phyloP scores from a whole-genome alignment of 2,113 vertebrate species.

The Notechis scutatus region DNA sequence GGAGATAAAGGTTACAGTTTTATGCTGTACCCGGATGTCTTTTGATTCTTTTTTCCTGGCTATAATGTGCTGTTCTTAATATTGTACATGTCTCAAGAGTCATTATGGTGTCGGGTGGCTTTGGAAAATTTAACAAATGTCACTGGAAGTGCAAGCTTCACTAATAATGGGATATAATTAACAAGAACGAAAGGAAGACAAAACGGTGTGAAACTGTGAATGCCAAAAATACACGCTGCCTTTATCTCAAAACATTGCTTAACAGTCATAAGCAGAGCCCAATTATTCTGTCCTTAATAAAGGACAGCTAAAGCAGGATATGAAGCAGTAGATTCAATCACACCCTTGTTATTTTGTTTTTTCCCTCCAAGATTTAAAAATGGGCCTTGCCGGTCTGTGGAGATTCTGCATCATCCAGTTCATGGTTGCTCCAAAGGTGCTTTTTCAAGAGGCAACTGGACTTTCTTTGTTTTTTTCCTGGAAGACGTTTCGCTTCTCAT shows the following conservation, averaged over 20 bases:
- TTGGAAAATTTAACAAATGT: neutral
- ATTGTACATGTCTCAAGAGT: neutral
- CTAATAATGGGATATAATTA: neutral
- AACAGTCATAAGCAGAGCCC: neutral
- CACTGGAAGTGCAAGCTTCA: neutral
- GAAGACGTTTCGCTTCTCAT: neutral
- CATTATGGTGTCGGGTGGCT: neutral
- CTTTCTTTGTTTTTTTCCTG: neutral
- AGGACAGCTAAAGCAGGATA: neutral
- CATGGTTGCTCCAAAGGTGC: neutral
- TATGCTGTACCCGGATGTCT: neutral
- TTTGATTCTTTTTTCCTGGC: neutral
- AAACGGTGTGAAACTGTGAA: neutral
- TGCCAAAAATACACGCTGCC: neutral
- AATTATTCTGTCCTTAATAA: neutral
- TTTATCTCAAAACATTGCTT: neutral
- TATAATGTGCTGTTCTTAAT: neutral
- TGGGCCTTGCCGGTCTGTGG: neutral
- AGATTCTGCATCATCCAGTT: neutral
- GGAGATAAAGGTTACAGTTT: neutral
- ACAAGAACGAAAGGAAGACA: neutral
- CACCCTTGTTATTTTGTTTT: neutral
- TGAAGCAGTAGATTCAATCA: neutral
- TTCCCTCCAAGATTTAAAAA: neutral
- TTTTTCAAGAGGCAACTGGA: neutral